Evolutionary conservation across 2,113 vertebrate species (phyloP).

Genomic region (Oplegnathus fasciatus): DNA sequence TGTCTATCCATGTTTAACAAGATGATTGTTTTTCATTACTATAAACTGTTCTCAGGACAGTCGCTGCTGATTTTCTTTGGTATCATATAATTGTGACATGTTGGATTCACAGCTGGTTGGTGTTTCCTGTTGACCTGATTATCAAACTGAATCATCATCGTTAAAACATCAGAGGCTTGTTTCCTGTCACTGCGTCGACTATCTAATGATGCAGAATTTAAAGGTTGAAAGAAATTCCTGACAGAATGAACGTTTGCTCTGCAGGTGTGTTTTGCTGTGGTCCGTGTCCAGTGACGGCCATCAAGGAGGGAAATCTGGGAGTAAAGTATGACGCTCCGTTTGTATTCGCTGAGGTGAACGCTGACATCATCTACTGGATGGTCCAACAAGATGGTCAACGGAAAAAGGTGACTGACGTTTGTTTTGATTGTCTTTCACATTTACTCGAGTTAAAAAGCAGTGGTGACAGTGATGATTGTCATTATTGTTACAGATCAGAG

Average conservation of each 20-base stretch:
- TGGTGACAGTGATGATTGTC: not conserved
- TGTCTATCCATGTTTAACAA: not conserved
- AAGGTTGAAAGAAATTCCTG: not conserved
- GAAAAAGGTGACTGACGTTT: conserved; percentile 46
- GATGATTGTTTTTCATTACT: not conserved
- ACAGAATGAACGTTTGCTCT: not conserved
- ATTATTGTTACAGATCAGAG: conserved; percentile 41
- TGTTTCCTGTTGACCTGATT: not conserved
- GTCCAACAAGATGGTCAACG: conserved; percentile 63
- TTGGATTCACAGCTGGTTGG: not conserved
- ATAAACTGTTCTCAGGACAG: not conserved
- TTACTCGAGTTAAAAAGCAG: not conserved
- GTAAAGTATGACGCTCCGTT: conserved; percentile 85
- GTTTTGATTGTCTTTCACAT: not conserved
- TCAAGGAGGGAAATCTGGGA: conserved; percentile 82
- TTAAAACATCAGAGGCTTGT: not conserved
- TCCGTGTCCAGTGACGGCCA: conserved; percentile 84
- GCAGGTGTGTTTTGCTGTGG: conserved; percentile 85
- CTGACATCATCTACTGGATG: conserved; percentile 83
- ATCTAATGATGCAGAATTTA: not conserved
- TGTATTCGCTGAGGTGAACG: conserved; percentile 87
- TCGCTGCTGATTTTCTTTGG: not conserved
- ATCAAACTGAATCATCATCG: not conserved
- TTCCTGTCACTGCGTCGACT: not conserved
- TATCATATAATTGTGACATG: not conserved